Evolutionary conservation across 2,888 invertebrate species (phyloP), one percentile per base, ranked within the genome.

Genomic region (Cephus rjabovi): DNA sequence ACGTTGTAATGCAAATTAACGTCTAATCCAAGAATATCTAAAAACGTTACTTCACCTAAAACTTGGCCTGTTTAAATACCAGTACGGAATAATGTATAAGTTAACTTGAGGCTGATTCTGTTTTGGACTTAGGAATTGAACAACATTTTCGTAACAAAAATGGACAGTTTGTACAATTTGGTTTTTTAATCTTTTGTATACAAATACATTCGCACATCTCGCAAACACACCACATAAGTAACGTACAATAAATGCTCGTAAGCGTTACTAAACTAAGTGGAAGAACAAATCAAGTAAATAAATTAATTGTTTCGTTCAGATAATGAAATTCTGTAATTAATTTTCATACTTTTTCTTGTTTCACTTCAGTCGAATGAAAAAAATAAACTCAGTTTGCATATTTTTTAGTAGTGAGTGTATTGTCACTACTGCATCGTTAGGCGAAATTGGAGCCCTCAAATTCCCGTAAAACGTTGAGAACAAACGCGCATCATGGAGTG

Each of bases 121-220:
- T 56, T 56, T 56, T 56, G 23, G 56, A 23, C 23, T 23, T 56
- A 23, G 56, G 56, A 56, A 56, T 23, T 23, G 56, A 56, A 23
- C 2, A 56, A 56, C 15, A 56, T 56, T 56, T 56, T 56, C 23
- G 2, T 56, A 56, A 56, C 56, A 56, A 56, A 56, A 56, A 56
- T 56, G 6, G 9, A 15, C 23, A 56, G 56, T 56, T 56, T 56
- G 56, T 56, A 23, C 56, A 23, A 23, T 56, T 56, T 56, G 56
- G 23, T 34, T 34, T 71, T 71, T 71, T 84, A 81, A 81, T 83
- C 83, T 83, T 80, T 83, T 82, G 82, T 87, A 85, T 88, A 89
- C 86, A 89, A 88, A 88, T 86, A 86, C 89, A 89, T 84, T 84
- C 88, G 85, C 83, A 84, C 89, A 75, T 77, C 81, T 85, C 84